Evolutionary conservation across 2,113 vertebrate genomes (phyloP).

Genomic region (Cyprinodon variegatus): DNA sequence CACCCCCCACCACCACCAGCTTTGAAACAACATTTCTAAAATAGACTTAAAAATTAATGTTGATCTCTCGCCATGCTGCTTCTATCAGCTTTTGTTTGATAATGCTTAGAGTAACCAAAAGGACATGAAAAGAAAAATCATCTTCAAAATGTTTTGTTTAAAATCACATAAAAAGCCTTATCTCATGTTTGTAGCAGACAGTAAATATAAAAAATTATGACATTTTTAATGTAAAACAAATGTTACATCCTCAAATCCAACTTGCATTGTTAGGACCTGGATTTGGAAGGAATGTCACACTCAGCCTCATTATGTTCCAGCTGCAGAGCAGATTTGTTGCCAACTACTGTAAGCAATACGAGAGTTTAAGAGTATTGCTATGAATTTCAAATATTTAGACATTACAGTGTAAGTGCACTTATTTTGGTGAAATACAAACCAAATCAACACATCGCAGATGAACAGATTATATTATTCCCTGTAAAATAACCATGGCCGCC

Average conservation of each 20-base stretch:
- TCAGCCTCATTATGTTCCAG: no score
- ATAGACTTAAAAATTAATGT: not conserved
- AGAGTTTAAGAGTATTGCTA: not conserved
- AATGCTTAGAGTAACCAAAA: not conserved
- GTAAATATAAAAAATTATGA: not conserved
- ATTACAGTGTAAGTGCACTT: not conserved
- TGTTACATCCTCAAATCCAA: not conserved
- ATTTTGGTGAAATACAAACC: no score
- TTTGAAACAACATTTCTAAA: not conserved
- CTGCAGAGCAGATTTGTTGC: no score
- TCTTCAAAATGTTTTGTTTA: not conserved
- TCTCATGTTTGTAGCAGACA: not conserved
- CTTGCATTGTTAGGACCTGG: not conserved
- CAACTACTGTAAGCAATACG: not conserved
- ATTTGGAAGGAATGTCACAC: no score
- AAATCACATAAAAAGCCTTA: not conserved
- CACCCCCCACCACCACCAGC: not conserved
- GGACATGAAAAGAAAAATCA: not conserved
- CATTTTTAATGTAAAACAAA: not conserved
- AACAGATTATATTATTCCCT: no score
- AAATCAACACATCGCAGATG: no score
- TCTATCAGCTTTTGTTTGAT: not conserved
- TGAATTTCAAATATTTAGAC: not conserved
- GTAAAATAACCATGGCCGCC: no score
- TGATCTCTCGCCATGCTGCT: not conserved